Conservation (phyloP, 2,797 vertebrate genomes). For the Threskiornis aethiopicus region DNA sequence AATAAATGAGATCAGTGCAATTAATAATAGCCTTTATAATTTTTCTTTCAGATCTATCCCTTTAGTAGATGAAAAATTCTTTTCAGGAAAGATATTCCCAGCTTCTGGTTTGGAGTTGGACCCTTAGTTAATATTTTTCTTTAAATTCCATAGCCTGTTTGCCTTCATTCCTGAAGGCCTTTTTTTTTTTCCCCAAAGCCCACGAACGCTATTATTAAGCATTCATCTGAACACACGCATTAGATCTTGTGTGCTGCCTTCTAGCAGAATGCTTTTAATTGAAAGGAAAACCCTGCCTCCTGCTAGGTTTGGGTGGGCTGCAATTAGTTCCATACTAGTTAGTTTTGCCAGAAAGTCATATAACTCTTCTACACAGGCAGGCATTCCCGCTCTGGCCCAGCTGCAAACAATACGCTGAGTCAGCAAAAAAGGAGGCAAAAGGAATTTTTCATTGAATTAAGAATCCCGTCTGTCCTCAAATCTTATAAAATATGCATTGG, state of each 20-base stretch:
- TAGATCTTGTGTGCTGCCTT: constrained; percentile 26
- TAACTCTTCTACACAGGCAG: constrained; percentile 30
- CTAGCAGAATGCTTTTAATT: constrained; percentile 58
- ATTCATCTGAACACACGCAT: not conserved
- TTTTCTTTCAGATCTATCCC: not conserved
- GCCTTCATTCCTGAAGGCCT: not conserved
- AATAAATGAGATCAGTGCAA: not conserved
- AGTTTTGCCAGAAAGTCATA: constrained; percentile 57
- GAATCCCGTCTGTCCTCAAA: constrained; percentile 27
- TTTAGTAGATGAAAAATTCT: not conserved
- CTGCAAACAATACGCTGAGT: constrained; percentile 51
- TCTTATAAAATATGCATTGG: not conserved
- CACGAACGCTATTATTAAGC: not conserved
- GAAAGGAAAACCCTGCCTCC: constrained; percentile 47
- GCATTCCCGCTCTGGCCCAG: constrained; percentile 22
- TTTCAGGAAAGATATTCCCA: not conserved
- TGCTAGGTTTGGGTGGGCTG: constrained; percentile 67
- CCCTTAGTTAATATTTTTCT: not conserved
- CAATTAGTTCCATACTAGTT: constrained; percentile 62
- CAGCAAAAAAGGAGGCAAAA: constrained; percentile 3
- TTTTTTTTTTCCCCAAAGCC: not conserved
- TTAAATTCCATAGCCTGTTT: not conserved
- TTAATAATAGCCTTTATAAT: not conserved
- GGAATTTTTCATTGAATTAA: constrained; percentile 49
- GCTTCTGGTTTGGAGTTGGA: not conserved